Evolutionary conservation across 1,140 invertebrate genomes (phyloP), one percentile per base, ranked within the genome.

Genomic region (Drosophila lini): DNA sequence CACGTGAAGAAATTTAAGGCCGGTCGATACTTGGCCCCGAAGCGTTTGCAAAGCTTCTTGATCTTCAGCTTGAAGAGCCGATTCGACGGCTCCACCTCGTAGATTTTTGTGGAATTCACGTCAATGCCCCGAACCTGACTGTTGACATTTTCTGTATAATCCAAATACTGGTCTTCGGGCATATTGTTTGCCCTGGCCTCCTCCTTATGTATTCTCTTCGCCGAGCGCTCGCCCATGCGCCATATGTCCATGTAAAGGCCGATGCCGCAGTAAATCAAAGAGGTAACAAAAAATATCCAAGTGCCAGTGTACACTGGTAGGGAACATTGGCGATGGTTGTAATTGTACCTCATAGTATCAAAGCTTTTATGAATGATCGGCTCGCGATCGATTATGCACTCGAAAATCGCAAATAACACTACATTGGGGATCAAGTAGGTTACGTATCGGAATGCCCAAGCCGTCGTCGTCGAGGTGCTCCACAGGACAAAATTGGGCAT

Each of bases 1-100:
- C 78, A 78, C 41, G 93, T 95, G 5, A 97, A 94, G 42, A 95
- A 94, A 53, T 96, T 94, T 0, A 86, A 32, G 6, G 76, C 3
- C 96, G 94, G 5, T 93, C 95, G 48, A 44, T 31, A 63, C 85
- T 92, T 71, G 80, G 90, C 60, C 3, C 10, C 40, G 89, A 86
- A 58, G 86, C 92, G 47, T 61, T 82, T 76, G 92, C 55, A 89
- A 0, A 88, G 42, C 13, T 88, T 84, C 40, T 78, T 89, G 5
- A 89, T 89, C 36, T 81, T 89, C 13, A 88, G 34, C n/a, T 78
- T 89, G 38, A 89, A 88, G 9, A 67, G 77, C 0, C 84, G 74
- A 67, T 88, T 81, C 8, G 84, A 78, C 9, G 84, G 84, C 40
- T 88, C 84, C 9, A 88, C 84, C 22, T 88, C 84, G 22, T 89